Conservation (phyloP, 2,888 invertebrate species). For the Lysandra bellargus region DNA sequence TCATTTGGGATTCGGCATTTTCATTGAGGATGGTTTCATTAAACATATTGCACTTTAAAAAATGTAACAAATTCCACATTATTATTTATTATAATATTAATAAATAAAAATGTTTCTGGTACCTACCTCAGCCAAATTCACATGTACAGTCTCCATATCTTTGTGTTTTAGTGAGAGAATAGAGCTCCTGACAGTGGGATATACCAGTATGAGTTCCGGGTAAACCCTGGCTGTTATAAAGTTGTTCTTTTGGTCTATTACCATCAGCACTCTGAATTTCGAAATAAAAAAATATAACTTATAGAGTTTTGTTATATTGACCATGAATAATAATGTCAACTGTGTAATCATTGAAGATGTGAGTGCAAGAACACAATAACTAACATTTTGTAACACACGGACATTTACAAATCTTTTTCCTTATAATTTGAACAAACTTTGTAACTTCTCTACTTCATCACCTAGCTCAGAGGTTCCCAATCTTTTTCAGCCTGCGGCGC, state of each 20-base stretch:
- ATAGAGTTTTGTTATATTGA: too few species aligned
- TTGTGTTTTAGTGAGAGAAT: conserved; percentile 77
- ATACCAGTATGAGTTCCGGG: conserved; percentile 78
- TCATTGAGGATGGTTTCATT: background rate
- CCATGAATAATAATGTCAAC: too few species aligned
- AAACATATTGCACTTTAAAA: background rate
- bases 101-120: background rate
- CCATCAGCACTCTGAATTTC: conserved; percentile 75
- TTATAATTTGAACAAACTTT: too few species aligned
- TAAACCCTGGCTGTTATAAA: conserved; percentile 80
- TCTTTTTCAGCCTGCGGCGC: too few species aligned
- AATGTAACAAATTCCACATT: background rate
- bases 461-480: too few species aligned
- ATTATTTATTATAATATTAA: background rate
- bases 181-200: conserved; percentile 72
- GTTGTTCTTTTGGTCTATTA: conserved; percentile 76
- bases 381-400: too few species aligned
- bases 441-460: too few species aligned
- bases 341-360: too few species aligned
- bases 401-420: too few species aligned
- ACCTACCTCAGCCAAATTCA: conserved; percentile 76
- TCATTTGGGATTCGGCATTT: too few species aligned
- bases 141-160: conserved; percentile 76
- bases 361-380: too few species aligned
- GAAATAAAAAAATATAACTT: too few species aligned